These are phyloP conservation scores for Amyelois transitella DNA, from an alignment of 1,140 invertebrate genomes.

Conservation along the genomic window DNA sequence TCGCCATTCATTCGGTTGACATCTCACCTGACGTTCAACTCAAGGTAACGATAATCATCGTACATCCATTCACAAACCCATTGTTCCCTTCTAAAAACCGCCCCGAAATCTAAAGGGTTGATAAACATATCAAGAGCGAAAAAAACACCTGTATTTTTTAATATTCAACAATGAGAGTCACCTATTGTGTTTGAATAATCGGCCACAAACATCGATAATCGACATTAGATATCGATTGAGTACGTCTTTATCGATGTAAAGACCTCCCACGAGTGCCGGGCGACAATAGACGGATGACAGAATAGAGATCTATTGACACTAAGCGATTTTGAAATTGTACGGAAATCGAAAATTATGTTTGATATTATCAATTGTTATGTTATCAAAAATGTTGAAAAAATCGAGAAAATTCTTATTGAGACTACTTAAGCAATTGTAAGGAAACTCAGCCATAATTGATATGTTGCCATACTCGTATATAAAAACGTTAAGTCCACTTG, in stretches of 20 bases:
- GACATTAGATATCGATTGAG: slow-evolving; percentile 43
- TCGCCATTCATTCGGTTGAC: slow-evolving; percentile 53
- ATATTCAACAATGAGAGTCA: slow-evolving; percentile 37
- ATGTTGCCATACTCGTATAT: too few relatives aligned
- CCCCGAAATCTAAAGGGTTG: slow-evolving; percentile 64
- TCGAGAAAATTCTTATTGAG: too few relatives aligned
- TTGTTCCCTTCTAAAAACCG: slow-evolving; percentile 56
- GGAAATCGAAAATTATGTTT: background rate
- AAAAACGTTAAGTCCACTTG: background rate
- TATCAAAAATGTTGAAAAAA: background rate
- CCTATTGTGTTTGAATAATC: slow-evolving; percentile 56
- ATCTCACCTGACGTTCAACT: slow-evolving; percentile 70
- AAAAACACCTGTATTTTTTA: slow-evolving; percentile 63
- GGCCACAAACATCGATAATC: slow-evolving; percentile 64
- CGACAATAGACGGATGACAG: slow-evolving; percentile 25
- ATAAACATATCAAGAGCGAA: slow-evolving; percentile 68
- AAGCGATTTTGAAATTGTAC: slow-evolving; percentile 14
- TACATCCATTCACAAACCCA: slow-evolving; percentile 56
- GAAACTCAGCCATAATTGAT: too few relatives aligned
- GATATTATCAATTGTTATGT: background rate
- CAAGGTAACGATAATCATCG: slow-evolving; percentile 59
- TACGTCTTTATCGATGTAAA: slow-evolving; percentile 38
- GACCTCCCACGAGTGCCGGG: slow-evolving; percentile 48
- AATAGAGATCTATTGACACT: slow-evolving; percentile 13
- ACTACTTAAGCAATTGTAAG: too few relatives aligned